These are phyloP conservation scores for Eupithecia tripunctaria DNA, from an alignment of 2,888 invertebrate genomes.

Conservation along the genomic window DNA sequence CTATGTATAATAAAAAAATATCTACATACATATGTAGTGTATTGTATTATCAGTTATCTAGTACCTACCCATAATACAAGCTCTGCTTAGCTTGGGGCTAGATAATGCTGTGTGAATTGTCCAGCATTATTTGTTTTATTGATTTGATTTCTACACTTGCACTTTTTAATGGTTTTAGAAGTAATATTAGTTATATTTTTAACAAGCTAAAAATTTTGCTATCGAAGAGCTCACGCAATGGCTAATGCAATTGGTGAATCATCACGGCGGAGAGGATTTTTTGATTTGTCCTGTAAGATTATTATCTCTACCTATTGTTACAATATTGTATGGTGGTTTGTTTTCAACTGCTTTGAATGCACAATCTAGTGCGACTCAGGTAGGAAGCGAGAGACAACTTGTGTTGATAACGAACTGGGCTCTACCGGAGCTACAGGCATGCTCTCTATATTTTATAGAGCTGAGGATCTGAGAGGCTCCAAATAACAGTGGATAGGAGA, in stretches of 20 bases:
- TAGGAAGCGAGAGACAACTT: slow-evolving; percentile 44
- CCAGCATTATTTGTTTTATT: no score
- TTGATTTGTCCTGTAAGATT: background rate
- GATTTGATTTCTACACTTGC: background rate
- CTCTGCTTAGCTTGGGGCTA: no score
- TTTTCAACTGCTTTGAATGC: slow-evolving; percentile 39
- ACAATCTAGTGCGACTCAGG: slow-evolving; percentile 40
- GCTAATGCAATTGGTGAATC: background rate
- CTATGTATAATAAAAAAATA: no score
- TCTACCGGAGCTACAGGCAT: slow-evolving; percentile 22
- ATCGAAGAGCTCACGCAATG: no score
- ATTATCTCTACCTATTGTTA: background rate
- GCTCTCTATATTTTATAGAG: slow-evolving; percentile 21
- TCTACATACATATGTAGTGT: no score
- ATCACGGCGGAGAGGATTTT: background rate
- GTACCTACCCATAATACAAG: no score
- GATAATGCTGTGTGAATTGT: no score
- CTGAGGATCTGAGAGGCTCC: slow-evolving; percentile 12
- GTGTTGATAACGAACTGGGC: slow-evolving; percentile 41
- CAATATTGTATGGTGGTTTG: slow-evolving; percentile 16
- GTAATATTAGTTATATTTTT: no score
- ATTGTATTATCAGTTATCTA: no score
- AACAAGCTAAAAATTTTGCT: no score
- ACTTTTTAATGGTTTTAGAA: background rate
- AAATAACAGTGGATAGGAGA: slow-evolving; percentile 13